A percentile compares a stretch with the other conserved stretches of the same genome.
Conservation (phyloP, 2,797 vertebrate genomes). For the Carcharodon carcharias region DNA sequence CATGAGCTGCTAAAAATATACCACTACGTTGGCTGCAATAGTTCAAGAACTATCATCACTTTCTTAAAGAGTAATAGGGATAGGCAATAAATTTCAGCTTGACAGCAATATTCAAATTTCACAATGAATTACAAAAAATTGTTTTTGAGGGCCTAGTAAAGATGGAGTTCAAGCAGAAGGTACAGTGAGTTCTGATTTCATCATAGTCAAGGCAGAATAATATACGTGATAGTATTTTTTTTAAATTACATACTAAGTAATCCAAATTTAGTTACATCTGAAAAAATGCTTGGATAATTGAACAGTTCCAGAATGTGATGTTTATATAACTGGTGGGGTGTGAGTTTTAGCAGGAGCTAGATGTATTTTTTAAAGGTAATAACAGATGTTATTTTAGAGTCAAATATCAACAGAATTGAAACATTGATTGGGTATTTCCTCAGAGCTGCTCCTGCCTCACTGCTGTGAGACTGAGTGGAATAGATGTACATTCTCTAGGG, state of each 20-base stretch:
- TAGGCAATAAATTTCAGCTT: not conserved
- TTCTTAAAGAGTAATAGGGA: not conserved
- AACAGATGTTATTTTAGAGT: not conserved
- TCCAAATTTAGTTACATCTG: conserved; percentile 38
- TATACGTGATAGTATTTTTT: not conserved
- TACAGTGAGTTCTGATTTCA: not conserved
- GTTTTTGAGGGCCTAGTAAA: not conserved
- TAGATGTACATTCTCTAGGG: not conserved
- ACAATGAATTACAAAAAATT: not conserved
- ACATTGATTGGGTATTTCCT: not conserved
- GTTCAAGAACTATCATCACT: not conserved
- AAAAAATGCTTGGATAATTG: not conserved
- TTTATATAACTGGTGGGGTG: not conserved
- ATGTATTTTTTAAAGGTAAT: not conserved
- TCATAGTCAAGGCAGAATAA: not conserved
- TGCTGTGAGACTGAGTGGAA: not conserved
- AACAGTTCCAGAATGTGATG: not conserved
- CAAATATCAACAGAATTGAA: not conserved
- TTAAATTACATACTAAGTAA: not conserved
- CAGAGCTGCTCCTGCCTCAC: not conserved
- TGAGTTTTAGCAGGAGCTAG: not conserved
- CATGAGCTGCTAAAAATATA: not conserved
- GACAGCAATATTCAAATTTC: not conserved
- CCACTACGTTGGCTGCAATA: not conserved
- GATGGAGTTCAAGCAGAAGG: not conserved